phyloP scores from a whole-genome alignment of 2,888 invertebrate genomes.

The Atherix ibis region DNA sequence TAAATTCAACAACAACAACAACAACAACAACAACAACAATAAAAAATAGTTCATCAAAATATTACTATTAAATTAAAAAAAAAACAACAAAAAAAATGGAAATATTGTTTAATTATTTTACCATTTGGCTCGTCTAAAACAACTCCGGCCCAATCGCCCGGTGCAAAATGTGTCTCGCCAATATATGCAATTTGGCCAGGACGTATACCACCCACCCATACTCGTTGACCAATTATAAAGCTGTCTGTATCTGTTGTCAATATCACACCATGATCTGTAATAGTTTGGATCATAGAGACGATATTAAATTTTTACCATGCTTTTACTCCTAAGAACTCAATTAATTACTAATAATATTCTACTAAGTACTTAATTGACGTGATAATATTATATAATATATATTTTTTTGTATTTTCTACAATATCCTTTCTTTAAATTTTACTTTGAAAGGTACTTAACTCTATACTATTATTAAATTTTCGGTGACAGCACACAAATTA shows the following conservation, averaged over 20 bases:
- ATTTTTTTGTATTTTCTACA: constrained; percentile 1
- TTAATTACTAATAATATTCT: not conserved
- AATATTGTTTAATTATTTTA: too few relatives aligned
- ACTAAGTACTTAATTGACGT: not conserved
- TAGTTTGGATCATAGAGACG: too few relatives aligned
- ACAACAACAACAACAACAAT: not conserved
- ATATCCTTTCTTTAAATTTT: too few relatives aligned
- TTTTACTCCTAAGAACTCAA: not conserved
- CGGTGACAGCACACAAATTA: too few relatives aligned
- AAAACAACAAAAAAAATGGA: constrained; percentile 1
- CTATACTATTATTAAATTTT: too few relatives aligned
- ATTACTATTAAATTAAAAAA: constrained; percentile 3
- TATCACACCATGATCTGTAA: constrained; percentile 55
- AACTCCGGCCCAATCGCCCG: constrained; percentile 96
- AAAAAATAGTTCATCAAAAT: not conserved
- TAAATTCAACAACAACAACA: constrained; percentile 17
- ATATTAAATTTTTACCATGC: not conserved
- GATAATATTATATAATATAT: not conserved
- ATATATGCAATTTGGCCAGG: constrained; percentile 75
- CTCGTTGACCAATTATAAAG: constrained; percentile 87
- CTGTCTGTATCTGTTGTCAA: constrained; percentile 88
- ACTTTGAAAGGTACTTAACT: too few relatives aligned
- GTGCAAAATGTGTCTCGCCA: constrained; percentile 91
- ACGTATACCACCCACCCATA: constrained; percentile 87
- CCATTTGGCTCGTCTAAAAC: constrained; percentile 91